Conservation (phyloP, 2,888 invertebrate genomes). For the Drosophila hawaiiensis region DNA sequence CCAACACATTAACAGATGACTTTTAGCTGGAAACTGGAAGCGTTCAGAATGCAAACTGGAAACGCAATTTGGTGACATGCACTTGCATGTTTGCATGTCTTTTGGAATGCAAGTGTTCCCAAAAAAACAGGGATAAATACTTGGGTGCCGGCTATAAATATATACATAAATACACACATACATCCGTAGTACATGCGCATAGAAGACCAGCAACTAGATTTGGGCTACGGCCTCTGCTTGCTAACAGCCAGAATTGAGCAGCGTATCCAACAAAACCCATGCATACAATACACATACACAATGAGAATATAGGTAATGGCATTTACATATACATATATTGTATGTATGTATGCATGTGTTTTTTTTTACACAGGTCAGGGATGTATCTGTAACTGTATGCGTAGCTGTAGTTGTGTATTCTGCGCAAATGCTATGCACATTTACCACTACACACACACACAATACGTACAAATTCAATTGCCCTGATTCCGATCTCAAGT, state of each 20-base stretch:
- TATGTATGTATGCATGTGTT: conserved; percentile 20
- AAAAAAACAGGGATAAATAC: conserved; percentile 20
- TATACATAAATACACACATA: conserved; percentile 5
- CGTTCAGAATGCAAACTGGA: background rate
- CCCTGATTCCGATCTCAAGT: conserved; percentile 24
- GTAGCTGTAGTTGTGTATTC: conserved; percentile 12
- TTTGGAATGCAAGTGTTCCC: conserved; percentile 14
- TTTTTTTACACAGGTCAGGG: conserved; percentile 67
- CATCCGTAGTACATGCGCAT: conserved; percentile 48
- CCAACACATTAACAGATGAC: background rate
- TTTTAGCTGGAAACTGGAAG: background rate
- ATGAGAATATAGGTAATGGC: conserved; percentile 44
- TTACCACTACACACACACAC: background rate
- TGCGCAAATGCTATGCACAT: conserved; percentile 45
- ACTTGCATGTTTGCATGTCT: conserved; percentile 12
- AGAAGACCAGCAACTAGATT: conserved; percentile 33
- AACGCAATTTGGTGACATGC: background rate
- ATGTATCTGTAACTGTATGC: conserved; percentile 46
- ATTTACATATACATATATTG: conserved; percentile 28
- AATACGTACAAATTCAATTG: conserved; percentile 7
- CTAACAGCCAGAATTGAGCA: conserved; percentile 10
- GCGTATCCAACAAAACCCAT: conserved; percentile 15
- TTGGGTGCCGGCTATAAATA: conserved; percentile 52
- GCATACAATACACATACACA: conserved; percentile 14
- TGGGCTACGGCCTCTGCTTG: conserved; percentile 23